These are phyloP conservation scores for Phaethornis superciliosus DNA, from an alignment of 2,113 vertebrate species.

Conservation along the genomic window DNA sequence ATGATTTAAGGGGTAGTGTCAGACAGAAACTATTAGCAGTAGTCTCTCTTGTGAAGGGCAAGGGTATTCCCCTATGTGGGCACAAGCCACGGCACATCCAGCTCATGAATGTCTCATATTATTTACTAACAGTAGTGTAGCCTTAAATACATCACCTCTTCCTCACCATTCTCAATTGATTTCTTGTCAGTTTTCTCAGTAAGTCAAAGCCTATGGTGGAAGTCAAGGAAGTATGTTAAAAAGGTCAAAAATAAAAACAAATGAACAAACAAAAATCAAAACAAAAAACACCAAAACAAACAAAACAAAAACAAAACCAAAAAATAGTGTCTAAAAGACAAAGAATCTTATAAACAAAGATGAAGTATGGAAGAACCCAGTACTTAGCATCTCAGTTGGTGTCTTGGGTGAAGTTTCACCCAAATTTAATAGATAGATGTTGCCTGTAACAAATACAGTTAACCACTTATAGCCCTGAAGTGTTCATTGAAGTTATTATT, in stretches of 20 bases:
- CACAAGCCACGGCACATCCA: not conserved
- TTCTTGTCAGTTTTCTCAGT: not conserved
- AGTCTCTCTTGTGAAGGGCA: not conserved
- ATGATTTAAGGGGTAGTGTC: not conserved
- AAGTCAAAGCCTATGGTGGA: not conserved
- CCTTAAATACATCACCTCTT: not conserved
- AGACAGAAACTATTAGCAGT: not conserved
- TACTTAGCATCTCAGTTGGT: not conserved
- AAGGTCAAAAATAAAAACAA: not conserved
- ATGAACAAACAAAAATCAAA: fast-evolving
- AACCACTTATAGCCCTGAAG: not conserved
- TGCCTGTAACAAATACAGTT: not conserved
- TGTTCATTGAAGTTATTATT: not conserved
- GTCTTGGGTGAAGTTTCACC: not conserved
- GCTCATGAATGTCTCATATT: not conserved
- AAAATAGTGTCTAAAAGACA: fast-evolving
- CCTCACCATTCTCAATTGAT: not conserved
- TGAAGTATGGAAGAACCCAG: not conserved
- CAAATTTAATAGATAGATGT: not conserved
- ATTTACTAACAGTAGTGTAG: not conserved
- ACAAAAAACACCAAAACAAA: not conserved
- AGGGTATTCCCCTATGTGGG: not conserved
- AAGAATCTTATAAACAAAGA: not conserved
- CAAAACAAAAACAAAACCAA: not conserved
- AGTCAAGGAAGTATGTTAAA: not conserved